These are phyloP conservation scores for Gnathonemus echidnorhynchus DNA, from an alignment of 2,113 vertebrate genomes.

Conservation along the genomic window DNA sequence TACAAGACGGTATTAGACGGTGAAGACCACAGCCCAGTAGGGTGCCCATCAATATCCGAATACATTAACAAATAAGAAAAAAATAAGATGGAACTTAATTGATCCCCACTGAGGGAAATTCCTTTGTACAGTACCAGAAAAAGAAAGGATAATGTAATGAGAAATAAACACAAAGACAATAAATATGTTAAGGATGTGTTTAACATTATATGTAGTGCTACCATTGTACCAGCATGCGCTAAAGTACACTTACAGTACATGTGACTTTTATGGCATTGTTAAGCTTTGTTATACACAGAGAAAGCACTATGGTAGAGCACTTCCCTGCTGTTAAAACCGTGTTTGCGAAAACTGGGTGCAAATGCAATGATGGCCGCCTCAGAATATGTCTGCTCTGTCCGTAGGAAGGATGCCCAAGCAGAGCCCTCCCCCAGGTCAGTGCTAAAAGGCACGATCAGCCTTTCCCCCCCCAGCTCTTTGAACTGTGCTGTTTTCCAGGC, in stretches of 20 bases:
- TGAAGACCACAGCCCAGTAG: not conserved
- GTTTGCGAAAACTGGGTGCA: not conserved
- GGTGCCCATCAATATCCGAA: not conserved
- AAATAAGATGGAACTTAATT: not conserved
- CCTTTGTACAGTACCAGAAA: not conserved
- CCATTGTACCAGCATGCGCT: not conserved
- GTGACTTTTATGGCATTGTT: not conserved
- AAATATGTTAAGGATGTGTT: not conserved
- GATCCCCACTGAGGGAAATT: not conserved
- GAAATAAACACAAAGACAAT: not conserved
- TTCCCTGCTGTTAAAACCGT: not conserved
- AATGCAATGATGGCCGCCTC: not conserved
- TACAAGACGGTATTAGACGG: not conserved
- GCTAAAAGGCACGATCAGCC: constrained; percentile 13
- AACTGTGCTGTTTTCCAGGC: constrained; percentile 11
- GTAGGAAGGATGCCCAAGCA: constrained; percentile 86
- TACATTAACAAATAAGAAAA: not conserved
- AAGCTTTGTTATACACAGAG: not conserved
- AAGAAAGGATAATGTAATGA: not conserved
- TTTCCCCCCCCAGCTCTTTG: not conserved
- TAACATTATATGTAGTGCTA: not conserved
- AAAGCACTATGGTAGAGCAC: not conserved
- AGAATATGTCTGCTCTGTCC: constrained; percentile 21
- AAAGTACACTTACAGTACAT: not conserved
- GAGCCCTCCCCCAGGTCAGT: constrained; percentile 89